Base-by-base conservation (phyloP, 1,140 invertebrate genomes). In the Drosophila mojavensis region DNA sequence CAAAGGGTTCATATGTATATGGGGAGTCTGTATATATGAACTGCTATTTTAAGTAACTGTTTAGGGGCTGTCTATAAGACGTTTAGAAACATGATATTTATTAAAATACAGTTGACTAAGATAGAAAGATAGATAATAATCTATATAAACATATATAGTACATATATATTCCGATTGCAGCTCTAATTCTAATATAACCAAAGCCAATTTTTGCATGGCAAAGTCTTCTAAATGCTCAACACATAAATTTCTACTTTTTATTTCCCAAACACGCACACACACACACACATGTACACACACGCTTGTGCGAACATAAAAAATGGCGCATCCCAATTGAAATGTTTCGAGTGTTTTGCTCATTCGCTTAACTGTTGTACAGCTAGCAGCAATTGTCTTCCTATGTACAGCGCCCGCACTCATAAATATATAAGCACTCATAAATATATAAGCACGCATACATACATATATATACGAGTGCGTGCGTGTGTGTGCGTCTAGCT, bases 361-460 rank as follows among this genome's bases (percentile, higher is more conserved):
- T 81, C 75, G 65, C 60, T 61, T 78, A 79, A 74, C 67, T 75
- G 68, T 70, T 54, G 45, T 75, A 54, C 54, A 72, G 17, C 54
- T 51, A 36, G 30, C 39, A 15, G 67, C 66, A 75, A 88, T 80
- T 83, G 69, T 74, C 83, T 88, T 88, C 83, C 83, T 88, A 88
- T 79, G 64, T 88, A 80, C 68, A 70, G 39, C 24, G 30, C 15
- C 41, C 33, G 6, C 60, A 59, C 67, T 47, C 70, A 63, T 43
- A 58, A 43, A 20, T 20, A 63, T 47, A 67, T 36, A 61, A 7
- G 26, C 5, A 39, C 50, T 50, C 30, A 43, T 17, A 56, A 43
- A 20, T 20, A 63, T 47, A 67, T 36, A 61, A 7, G 26, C 5
- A 39, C 50, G 53, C 30, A 43, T 17, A 56, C 15, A 48, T 69